Evolutionary conservation across 2,797 vertebrate species (phyloP), one percentile per base, ranked within the genome.

Genomic region (Lutra lutra): DNA sequence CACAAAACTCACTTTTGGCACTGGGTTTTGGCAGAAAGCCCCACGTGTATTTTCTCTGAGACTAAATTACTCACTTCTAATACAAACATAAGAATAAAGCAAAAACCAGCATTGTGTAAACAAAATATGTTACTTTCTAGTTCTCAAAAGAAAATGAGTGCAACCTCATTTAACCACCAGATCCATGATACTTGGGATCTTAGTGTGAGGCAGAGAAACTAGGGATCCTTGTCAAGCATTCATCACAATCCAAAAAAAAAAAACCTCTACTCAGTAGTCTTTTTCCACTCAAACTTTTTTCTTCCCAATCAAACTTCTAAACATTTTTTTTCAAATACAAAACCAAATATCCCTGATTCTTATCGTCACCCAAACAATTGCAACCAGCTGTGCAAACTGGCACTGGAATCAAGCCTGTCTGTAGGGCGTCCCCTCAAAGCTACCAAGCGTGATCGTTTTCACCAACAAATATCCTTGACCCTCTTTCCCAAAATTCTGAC

Each of bases 331-430:
- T 90, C 92, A 98, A 98, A 97, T n/a, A 56, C 38, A 96, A 51
- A 58, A 96, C 87, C 87, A 85, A 70, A 20, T 96, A 95, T 46
- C 77, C 91, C 95, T 97, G 91, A 95, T 97, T 96, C 97, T 97
- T 94, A 93, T 88, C 85, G 17, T 97, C 98, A 98, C 92, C 87
- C 96, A 98, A 98, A 97, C 88, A 97, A 97, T 93, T 90, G 56
- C 89, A 96, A 86, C 89, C 98, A 98, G 98, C 98, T 98, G 97
- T 98, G 96, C 96, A 98, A 98, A 98, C 93, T 43, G 85, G 97
- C 97, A 79, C n/a, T 77, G 7, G 32, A 86, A 79, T 73, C 29
- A 15, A 96, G 79, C 46, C 4, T 0, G 0, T 0, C 89, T 86
- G 27, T 7, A 93, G 64, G 13, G n/a, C 86, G 56, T 78, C 92